Percentiles rank a stretch among this genome's conserved stretches.
These are phyloP conservation scores for Ectropis grisescens DNA, from an alignment of 1,140 invertebrate species.

Conservation along the genomic window DNA sequence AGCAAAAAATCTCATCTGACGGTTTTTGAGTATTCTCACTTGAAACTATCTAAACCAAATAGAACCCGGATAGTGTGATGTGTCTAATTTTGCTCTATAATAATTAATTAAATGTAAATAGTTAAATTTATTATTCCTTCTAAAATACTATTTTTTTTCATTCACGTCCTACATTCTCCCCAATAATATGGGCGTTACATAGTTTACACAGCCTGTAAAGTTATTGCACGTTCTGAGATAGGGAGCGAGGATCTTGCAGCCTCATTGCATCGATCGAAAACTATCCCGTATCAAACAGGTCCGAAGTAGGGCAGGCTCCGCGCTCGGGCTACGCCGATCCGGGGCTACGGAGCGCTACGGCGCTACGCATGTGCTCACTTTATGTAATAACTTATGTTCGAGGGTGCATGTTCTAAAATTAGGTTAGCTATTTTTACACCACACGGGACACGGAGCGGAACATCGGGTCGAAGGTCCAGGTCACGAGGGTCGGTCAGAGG, in stretches of 20 bases:
- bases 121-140: no score
- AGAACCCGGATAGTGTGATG: no score
- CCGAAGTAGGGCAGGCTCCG: conserved; percentile 2
- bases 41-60: no score
- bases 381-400: conserved; percentile 1
- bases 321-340: conserved; percentile 4
- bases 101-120: no score
- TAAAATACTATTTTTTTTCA: no score
- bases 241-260: no score
- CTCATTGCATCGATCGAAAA: background rate
- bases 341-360: conserved; percentile 9
- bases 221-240: no score
- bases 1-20: no score
- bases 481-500: background rate
- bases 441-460: no score
- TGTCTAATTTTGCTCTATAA: no score
- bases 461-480: background rate
- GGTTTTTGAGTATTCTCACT: no score
- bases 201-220: background rate
- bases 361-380: conserved; percentile 15
- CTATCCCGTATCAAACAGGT: conserved; percentile 1
- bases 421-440: background rate
- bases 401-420: background rate
- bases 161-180: no score
- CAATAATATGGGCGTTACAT: conserved; percentile 3